Conservation (phyloP, 2,888 invertebrate species). For the Drosophila koepferae region DNA sequence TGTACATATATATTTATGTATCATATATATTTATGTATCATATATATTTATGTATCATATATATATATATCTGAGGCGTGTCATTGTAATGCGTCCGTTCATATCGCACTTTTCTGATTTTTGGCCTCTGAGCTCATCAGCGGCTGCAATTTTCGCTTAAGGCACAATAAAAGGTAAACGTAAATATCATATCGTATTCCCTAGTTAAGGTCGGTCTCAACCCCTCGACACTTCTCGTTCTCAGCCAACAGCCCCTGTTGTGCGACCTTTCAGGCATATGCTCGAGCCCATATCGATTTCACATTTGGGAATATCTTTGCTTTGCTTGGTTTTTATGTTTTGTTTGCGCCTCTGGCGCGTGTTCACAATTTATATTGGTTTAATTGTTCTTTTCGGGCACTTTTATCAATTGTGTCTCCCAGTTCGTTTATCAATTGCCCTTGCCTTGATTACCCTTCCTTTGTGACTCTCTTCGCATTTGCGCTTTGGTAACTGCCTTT, state of each 20-base stretch:
- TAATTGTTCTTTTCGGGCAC: conserved; percentile 49
- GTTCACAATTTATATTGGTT: conserved; percentile 63
- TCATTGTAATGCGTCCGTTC: conserved; percentile 35
- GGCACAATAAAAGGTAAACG: conserved; percentile 20
- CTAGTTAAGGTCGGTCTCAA: conserved; percentile 5
- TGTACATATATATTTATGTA: not conserved
- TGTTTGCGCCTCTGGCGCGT: conserved; percentile 53
- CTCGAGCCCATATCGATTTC: conserved; percentile 64
- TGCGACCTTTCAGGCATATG: not conserved
- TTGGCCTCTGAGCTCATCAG: conserved; percentile 62
- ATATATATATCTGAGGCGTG: conserved; percentile 1
- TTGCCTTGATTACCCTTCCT: conserved; percentile 38
- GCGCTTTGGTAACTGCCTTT: conserved; percentile 25
- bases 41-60: not conserved
- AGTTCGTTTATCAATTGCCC: conserved; percentile 20
- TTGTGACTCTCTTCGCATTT: not conserved
- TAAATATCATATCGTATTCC: conserved; percentile 55
- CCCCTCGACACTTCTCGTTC: conserved; percentile 8
- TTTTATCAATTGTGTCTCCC: conserved; percentile 29
- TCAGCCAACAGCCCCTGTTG: conserved; percentile 25
- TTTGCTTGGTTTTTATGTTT: conserved; percentile 16
- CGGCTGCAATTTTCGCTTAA: conserved; percentile 54
- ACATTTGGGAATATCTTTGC: conserved; percentile 50
- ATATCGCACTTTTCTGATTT: conserved; percentile 70
- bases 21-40: not conserved